phyloP scores from a whole-genome alignment of 2,113 vertebrate species.

The Vimba vimba region DNA sequence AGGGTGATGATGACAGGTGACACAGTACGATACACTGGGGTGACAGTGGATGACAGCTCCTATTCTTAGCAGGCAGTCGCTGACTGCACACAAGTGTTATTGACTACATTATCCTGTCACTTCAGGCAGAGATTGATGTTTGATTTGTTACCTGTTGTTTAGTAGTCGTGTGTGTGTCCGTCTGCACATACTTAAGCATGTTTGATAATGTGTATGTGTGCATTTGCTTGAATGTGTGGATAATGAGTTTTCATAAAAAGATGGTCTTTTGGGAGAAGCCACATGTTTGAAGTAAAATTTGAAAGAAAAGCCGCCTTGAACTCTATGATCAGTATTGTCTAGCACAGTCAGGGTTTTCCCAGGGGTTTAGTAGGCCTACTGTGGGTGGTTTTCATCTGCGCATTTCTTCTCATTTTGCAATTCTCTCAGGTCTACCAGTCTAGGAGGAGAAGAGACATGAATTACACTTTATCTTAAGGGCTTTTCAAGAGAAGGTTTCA shows the following conservation, averaged over 20 bases:
- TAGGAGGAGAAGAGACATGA: slow-evolving; percentile 26
- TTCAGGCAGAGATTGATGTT: slow-evolving; percentile 31
- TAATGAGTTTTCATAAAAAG: slow-evolving; percentile 48
- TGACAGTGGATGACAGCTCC: slow-evolving; percentile 31
- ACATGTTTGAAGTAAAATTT: slow-evolving; percentile 36
- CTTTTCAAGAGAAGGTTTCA: neutral
- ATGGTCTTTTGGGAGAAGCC: slow-evolving; percentile 31
- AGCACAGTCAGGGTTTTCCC: slow-evolving; percentile 24
- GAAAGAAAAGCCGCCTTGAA: slow-evolving; percentile 21
- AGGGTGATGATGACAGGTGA: slow-evolving; percentile 51
- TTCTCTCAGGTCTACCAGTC: slow-evolving; percentile 31
- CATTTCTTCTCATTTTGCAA: slow-evolving; percentile 34
- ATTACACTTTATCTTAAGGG: neutral
- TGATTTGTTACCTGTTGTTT: slow-evolving; percentile 41
- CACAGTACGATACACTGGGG: slow-evolving; percentile 1
- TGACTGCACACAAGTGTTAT: slow-evolving; percentile 21
- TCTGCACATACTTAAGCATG: neutral
- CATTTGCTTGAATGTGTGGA: neutral
- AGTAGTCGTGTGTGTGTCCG: neutral
- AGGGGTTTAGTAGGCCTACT: neutral
- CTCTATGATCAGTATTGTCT: slow-evolving; percentile 33
- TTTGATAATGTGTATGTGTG: neutral
- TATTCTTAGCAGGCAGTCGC: slow-evolving; percentile 45
- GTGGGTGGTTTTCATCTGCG: slow-evolving; percentile 37
- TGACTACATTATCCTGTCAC: slow-evolving; percentile 51